phyloP scores from a whole-genome alignment of 2,888 invertebrate species.

The Lasius fuliginosus region DNA sequence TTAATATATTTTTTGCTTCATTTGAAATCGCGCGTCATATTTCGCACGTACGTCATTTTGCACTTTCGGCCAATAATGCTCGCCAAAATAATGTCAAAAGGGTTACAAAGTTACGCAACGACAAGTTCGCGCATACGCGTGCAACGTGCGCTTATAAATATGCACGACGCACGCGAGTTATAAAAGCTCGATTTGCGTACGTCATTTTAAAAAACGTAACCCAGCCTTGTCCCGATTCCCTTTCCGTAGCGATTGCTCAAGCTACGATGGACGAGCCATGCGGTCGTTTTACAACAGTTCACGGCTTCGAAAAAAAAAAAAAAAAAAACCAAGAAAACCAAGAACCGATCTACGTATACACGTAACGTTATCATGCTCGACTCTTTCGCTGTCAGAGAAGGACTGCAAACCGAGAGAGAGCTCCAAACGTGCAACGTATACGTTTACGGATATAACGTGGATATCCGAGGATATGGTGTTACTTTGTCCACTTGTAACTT shows the following conservation, averaged over 20 bases:
- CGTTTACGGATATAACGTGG: background rate
- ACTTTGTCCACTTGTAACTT: background rate
- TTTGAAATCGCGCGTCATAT: background rate
- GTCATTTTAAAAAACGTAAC: conserved; percentile 63
- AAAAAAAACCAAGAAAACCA: background rate
- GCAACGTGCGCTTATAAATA: conserved; percentile 44
- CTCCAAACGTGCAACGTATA: background rate
- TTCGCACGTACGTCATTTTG: background rate
- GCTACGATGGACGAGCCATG: background rate
- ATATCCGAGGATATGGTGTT: background rate
- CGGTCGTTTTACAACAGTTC: conserved; percentile 65
- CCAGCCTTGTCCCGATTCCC: conserved; percentile 69
- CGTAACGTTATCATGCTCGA: background rate
- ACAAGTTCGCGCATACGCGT: background rate
- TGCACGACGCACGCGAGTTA: conserved; percentile 48
- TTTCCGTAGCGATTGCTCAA: conserved; percentile 35
- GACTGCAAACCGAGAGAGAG: background rate
- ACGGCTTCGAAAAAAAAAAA: conserved; percentile 20
- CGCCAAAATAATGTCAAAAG: background rate
- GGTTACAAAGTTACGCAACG: background rate
- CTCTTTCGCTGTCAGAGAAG: background rate
- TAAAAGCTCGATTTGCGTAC: conserved; percentile 53
- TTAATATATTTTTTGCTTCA: background rate
- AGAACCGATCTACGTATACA: background rate
- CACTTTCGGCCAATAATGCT: background rate